phyloP scores from a whole-genome alignment of 2,797 vertebrate species.

The Acropternis orthonyx region DNA sequence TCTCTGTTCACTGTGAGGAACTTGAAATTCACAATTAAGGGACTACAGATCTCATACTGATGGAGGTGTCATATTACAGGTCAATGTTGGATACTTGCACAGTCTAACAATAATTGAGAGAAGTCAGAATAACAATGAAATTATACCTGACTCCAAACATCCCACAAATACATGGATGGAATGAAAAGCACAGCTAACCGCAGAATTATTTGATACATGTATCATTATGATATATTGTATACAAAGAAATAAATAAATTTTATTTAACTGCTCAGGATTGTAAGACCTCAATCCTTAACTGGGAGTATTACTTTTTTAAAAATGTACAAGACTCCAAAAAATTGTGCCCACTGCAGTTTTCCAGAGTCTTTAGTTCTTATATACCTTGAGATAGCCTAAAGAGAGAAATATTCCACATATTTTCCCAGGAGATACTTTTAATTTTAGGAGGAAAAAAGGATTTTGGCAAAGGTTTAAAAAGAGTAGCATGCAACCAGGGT shows the following conservation, averaged over 20 bases:
- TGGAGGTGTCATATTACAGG: not conserved
- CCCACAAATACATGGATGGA: not conserved
- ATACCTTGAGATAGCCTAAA: no score
- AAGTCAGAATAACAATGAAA: not conserved
- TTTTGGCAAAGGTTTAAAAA: no score
- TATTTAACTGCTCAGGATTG: not conserved
- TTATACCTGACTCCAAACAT: not conserved
- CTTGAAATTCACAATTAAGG: not conserved
- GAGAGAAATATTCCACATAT: no score
- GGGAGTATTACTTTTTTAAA: not conserved
- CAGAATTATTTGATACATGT: not conserved
- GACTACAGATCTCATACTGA: not conserved
- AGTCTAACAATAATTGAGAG: not conserved
- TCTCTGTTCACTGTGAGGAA: not conserved
- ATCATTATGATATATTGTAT: not conserved
- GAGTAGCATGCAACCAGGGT: no score
- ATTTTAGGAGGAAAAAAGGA: no score
- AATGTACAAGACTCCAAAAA: not conserved
- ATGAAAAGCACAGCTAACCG: not conserved
- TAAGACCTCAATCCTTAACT: not conserved
- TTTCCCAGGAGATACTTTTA: no score
- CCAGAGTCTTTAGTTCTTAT: not conserved
- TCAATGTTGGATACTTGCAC: not conserved
- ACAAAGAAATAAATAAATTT: not conserved
- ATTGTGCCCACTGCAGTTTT: not conserved